phyloP scores from a whole-genome alignment of 2,113 vertebrate species.

The Cyprichromis sp. region DNA sequence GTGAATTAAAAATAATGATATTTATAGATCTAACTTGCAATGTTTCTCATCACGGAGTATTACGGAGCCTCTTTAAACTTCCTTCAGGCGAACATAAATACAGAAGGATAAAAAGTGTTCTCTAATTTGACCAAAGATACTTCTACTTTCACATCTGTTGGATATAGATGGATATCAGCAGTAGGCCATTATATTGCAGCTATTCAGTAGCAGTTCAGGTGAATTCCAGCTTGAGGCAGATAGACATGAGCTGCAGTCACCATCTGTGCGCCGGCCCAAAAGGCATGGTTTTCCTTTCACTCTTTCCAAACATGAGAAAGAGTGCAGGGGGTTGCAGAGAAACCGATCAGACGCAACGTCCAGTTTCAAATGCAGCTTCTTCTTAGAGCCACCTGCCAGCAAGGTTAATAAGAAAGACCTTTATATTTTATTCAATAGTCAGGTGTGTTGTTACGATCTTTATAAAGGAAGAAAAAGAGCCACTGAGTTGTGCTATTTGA shows the following conservation, averaged over 20 bases:
- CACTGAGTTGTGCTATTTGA: not conserved
- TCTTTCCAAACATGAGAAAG: not conserved
- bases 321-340: not conserved
- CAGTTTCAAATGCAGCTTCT: not conserved
- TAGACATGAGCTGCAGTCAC: not conserved
- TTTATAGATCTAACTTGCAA: not conserved
- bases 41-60: not conserved
- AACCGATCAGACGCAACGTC: not conserved
- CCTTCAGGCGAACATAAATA: not conserved
- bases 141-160: not conserved
- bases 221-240: not conserved
- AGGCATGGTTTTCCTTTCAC: not conserved
- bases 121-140: not conserved
- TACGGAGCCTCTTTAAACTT: not conserved
- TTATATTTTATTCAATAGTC: constrained; percentile 1
- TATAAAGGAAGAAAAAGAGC: not conserved
- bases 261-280: not conserved
- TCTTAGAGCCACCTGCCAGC: not conserved
- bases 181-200: not conserved
- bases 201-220: not conserved
- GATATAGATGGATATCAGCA: not conserved
- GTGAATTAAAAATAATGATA: not conserved
- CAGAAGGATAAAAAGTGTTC: not conserved
- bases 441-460: not conserved
- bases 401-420: not conserved